Conservation (phyloP, 2,113 vertebrate genomes). For the Pluvialis apricaria region DNA sequence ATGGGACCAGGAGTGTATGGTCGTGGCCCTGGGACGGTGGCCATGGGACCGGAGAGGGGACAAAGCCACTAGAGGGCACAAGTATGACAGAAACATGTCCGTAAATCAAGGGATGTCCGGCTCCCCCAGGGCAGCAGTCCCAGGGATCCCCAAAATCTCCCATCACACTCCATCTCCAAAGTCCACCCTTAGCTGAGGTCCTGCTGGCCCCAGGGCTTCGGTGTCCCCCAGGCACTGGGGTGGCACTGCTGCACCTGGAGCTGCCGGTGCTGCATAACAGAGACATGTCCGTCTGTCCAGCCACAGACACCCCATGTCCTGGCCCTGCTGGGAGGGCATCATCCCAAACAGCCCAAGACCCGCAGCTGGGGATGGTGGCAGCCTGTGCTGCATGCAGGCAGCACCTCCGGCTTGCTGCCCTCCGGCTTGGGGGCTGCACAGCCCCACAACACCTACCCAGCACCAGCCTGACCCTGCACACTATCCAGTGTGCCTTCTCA, state of each 20-base stretch:
- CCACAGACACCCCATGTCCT: neutral
- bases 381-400: neutral
- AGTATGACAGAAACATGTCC: conserved; percentile 5
- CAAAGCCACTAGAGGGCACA: conserved; percentile 57
- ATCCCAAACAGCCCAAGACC: neutral
- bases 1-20: neutral
- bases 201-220: too few relatives aligned
- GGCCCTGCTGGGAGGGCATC: neutral
- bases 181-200: neutral
- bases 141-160: neutral
- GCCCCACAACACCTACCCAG: neutral
- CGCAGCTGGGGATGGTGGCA: neutral
- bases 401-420: neutral
- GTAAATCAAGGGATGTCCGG: rapidly evolving
- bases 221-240: too few relatives aligned
- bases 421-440: neutral
- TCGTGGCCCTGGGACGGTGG: neutral
- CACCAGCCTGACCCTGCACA: neutral
- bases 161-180: neutral
- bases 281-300: rapidly evolving
- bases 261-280: neutral
- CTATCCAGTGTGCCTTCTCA: neutral
- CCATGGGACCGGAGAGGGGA: neutral
- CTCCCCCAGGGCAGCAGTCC: neutral
- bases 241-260: neutral